Base-by-base conservation (phyloP, 1,140 invertebrate species). In the Wasmannia auropunctata region DNA sequence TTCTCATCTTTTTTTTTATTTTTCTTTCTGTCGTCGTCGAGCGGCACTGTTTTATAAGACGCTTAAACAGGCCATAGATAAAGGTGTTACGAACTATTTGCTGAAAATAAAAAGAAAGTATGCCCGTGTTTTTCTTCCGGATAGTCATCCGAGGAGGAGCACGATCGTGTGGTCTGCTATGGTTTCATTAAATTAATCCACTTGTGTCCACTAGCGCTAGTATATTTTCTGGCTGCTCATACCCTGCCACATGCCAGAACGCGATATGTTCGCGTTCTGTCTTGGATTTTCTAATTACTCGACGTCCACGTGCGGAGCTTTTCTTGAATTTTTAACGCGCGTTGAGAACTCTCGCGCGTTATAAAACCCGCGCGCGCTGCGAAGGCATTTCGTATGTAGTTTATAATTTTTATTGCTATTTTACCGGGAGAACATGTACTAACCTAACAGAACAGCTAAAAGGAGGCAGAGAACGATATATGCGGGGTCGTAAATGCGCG, bases 141-240 rank as follows among this genome's bases (percentile, higher is more conserved):
- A 81, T 70, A 56, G 49, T 58, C 49, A 43, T 16, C 6, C 19
- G 63, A 40, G 46, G 58, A 43, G 6, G 37, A 16, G 11, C 34
- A 65, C 76, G n/a, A 40, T 69, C 31, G 31, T 80, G 62, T 67
- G 43, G 63, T 40, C 11, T 56, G 65, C 37, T 25, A 58, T 22
- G 25, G 49, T 70, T 72, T 74, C 67, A 40, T 43, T 58, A 56
- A 74, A 72, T 83, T 83, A 83, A 83, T 83, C 51, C 67, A 28
- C 37, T 81, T 43, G 62, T 37, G 7, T 67, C 22, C 34, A 37
- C 62, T 37, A 67, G 16, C 28, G 14, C 49, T 28, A 25, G 16
- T 67, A 43, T 72, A 43, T 72, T 58, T 72, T 72, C 79, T 63
- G 16, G 3, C 46, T 72, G 25, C 11, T 46, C 4, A 25, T n/a